Conservation (phyloP, 2,113 vertebrate genomes). For the Malurus alboscapulatus region DNA sequence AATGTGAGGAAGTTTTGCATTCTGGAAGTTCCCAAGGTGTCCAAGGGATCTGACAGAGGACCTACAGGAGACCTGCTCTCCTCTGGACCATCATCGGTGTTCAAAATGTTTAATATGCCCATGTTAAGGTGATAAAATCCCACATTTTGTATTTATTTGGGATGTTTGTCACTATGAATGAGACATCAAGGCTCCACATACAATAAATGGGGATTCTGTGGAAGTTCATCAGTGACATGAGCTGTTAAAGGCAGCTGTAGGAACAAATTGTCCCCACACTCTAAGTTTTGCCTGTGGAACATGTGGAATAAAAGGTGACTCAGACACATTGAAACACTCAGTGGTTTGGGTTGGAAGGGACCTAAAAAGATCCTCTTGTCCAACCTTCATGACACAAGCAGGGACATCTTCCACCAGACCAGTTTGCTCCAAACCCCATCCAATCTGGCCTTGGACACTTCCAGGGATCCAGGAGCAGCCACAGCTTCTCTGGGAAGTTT, state of each 20-base stretch:
- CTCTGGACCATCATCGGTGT: neutral
- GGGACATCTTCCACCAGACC: neutral
- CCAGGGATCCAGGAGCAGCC: neutral
- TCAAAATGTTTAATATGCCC: neutral
- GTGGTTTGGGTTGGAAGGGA: neutral
- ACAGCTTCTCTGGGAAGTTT: neutral
- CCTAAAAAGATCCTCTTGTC: neutral
- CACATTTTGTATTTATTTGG: neutral
- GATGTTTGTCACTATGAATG: neutral
- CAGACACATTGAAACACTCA: accelerated
- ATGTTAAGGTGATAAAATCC: neutral
- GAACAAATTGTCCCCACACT: neutral
- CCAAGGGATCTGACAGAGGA: neutral
- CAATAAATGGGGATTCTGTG: accelerated
- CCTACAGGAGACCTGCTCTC: neutral
- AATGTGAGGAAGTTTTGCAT: accelerated
- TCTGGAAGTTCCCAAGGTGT: neutral
- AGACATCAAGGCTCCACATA: neutral
- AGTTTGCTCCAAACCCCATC: accelerated
- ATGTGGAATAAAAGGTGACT: accelerated
- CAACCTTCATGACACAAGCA: accelerated
- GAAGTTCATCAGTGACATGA: neutral
- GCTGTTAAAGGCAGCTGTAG: neutral
- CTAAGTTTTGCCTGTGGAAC: neutral
- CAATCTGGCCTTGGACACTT: accelerated